phyloP scores from a whole-genome alignment of 2,113 vertebrate species.

The Trematomus loennbergii region DNA sequence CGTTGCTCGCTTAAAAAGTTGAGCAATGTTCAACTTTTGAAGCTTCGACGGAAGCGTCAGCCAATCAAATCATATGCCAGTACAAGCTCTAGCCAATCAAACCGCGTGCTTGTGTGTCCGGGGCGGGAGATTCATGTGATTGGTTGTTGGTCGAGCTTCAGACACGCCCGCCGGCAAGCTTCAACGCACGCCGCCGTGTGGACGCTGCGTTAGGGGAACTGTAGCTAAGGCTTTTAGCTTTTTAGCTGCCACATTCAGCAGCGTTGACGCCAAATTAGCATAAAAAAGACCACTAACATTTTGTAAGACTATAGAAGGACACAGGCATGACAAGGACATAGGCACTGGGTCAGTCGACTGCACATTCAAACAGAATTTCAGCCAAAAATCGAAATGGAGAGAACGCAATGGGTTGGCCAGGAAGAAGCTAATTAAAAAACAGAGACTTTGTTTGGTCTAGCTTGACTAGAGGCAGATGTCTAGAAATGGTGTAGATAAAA shows the following conservation, averaged over 20 bases:
- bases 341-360: slow-evolving; percentile 25
- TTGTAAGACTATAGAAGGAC: neutral
- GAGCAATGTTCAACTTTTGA: too few species aligned
- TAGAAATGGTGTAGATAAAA: slow-evolving; percentile 34
- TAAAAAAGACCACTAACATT: slow-evolving; percentile 1
- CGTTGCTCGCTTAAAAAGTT: too few species aligned
- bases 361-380: neutral
- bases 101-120: too few species aligned
- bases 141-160: too few species aligned
- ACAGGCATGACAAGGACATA: slow-evolving; percentile 35
- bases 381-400: slow-evolving; percentile 19
- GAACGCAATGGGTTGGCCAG: slow-evolving; percentile 43
- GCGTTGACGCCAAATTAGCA: neutral
- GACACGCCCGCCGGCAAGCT: too few species aligned
- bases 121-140: too few species aligned
- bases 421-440: slow-evolving; percentile 49
- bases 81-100: too few species aligned
- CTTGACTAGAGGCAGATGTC: slow-evolving; percentile 38
- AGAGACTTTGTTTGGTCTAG: slow-evolving; percentile 19
- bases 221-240: neutral
- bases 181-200: too few species aligned
- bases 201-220: neutral
- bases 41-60: too few species aligned
- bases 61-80: too few species aligned
- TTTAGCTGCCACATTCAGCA: neutral